Base-by-base conservation (phyloP, 2,888 invertebrate species). In the Harpalus rufipes region DNA sequence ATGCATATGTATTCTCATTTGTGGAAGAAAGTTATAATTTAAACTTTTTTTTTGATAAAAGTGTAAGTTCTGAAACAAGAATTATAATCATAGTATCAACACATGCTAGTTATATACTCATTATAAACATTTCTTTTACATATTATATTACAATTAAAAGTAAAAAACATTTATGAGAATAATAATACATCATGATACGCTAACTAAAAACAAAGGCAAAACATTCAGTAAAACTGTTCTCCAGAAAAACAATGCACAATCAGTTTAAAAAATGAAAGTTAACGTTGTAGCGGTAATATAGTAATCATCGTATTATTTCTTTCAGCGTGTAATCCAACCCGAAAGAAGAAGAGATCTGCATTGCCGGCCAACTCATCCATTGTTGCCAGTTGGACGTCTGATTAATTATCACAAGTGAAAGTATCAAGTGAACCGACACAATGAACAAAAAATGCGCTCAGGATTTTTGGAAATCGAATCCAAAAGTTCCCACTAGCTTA, bases 391-490 rank as follows among this genome's bases (percentile, higher is more conserved):
- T 65, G 21, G 41, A 68, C 44, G 41, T 74, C 72, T 68, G 72
- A 74, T 74, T 74, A 74, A 74, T 74, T 74, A 74, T 74, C 18
- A 74, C 72, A 44, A 74, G 72, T 74, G 72, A 74, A 74, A 74
- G 72, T 74, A 16, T 68, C 44, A 7, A 74, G 18, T 18, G 44
- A 74, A 18, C n/a, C 72, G 10, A 74, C 72, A 74, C 72, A 74
- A 74, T 74, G 72, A 18, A 44, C 72, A 44, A 74, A 74, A 68
- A 74, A 74, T 74, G 72, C 72, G 72, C 72, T 74, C 72, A 44
- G 68, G 65, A 81, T 65, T 81, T 81, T 81, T 81, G 65, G 68
- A 65, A 81, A 81, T 65, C 65, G 63, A 61, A 61, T 68, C 59
- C 65, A 51, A 68, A 21, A 44, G 51, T 81, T 81, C 81, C 56